Evolutionary conservation across 2,797 vertebrate genomes (phyloP), one percentile per base, ranked within the genome.

Genomic region (Pterois miles): DNA sequence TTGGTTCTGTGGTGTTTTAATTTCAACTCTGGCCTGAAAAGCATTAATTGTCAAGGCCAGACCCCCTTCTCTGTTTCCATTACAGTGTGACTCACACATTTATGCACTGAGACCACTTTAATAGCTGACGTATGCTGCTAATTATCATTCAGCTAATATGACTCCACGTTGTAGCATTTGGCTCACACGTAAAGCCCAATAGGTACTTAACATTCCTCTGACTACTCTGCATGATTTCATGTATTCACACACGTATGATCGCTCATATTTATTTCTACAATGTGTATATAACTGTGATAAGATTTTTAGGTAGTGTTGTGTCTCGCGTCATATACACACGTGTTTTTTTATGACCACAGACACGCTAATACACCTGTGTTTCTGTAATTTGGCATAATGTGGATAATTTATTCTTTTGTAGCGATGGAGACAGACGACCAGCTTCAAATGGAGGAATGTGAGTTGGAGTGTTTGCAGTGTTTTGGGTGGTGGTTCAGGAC

Each of bases 361-460:
- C 56, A 74, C 76, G 70, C 38, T 64, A 20, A 81, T 60, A 56
- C 57, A 36, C 48, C 66, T 85, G 27, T 85, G 72, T 72, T 82
- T 83, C 80, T 92, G 68, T 91, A 90, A 92, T 86, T 76, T 91
- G 80, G 59, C 88, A 89, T 94, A 91, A 91, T 90, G 57, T 92
- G 88, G 76, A 81, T 70, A 72, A 95, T 96, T 84, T 95, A 93
- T 94, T 94, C 91, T 93, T 95, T 96, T 94, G 81, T 95, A 94
- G 91, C 83, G 80, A 92, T 89, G 94, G 93, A 93, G 90, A 87
- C 86, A 94, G 90, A 86, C 86, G 91, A 73, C 74, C 93, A 83
- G 78, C 94, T 85, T 83, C 94, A 89, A 96, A 96, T 80, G 95
- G 94, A 96, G 91, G 87, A 95, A 96, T 93, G 96, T 96, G 95